A percentile compares a stretch with the other conserved stretches of the same genome.
Evolutionary conservation across 2,797 vertebrate species (phyloP).

Genomic region (Mormyrus hasselquistii): DNA sequence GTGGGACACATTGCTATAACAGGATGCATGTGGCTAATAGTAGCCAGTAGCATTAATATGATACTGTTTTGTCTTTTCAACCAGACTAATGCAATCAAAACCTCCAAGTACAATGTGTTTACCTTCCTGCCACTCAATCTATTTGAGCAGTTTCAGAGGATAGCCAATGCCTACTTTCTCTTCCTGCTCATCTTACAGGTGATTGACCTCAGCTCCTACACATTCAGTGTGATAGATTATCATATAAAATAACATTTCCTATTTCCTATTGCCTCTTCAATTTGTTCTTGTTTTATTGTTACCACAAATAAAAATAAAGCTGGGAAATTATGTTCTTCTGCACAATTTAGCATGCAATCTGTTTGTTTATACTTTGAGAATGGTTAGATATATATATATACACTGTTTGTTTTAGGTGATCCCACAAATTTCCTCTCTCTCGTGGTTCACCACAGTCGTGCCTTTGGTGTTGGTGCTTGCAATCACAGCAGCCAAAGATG

Average conservation of each 20-base stretch:
- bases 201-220: slow-evolving; percentile 17
- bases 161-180: slow-evolving; percentile 92
- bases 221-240: not conserved
- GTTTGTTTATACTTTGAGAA: not conserved
- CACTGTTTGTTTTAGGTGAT: slow-evolving; percentile 45
- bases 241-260: not conserved
- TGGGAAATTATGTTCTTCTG: not conserved
- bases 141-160: slow-evolving; percentile 93
- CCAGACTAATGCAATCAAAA: slow-evolving; percentile 86
- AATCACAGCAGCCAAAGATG: slow-evolving; percentile 87
- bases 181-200: slow-evolving; percentile 88
- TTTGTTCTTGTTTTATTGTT: not conserved
- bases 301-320: not conserved
- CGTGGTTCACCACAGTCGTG: slow-evolving; percentile 89
- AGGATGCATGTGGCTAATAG: not conserved
- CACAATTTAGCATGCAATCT: not conserved
- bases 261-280: not conserved
- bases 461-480: slow-evolving; percentile 81
- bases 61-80: slow-evolving; percentile 4
- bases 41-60: not conserved
- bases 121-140: slow-evolving; percentile 91
- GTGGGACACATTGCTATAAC: not conserved
- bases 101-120: slow-evolving; percentile 86
- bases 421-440: slow-evolving; percentile 78
- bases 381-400: not conserved